phyloP scores from a whole-genome alignment of 2,113 vertebrate species.

The Tragelaphus buxtoni region DNA sequence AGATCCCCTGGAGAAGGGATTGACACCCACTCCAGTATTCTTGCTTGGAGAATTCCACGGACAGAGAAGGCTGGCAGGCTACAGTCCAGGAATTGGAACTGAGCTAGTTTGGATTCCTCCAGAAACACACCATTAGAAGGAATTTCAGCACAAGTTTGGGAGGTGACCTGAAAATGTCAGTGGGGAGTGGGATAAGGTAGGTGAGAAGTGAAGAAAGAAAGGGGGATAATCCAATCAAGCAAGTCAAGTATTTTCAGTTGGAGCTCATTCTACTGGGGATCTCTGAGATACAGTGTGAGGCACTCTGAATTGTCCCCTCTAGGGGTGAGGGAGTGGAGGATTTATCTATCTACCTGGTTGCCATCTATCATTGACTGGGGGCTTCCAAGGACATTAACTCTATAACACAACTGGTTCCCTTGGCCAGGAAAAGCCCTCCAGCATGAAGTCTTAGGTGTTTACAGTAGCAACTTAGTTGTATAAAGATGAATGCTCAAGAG shows the following conservation, averaged over 20 bases:
- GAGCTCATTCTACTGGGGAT: neutral
- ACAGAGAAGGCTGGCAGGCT: neutral
- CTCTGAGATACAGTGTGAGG: neutral
- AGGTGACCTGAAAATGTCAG: neutral
- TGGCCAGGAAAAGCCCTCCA: neutral
- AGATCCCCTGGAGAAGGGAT: neutral
- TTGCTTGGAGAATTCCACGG: neutral
- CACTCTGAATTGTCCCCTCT: neutral
- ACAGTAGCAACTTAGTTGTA: neutral
- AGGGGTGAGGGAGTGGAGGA: neutral
- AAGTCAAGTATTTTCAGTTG: neutral
- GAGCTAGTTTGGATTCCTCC: neutral
- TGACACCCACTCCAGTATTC: neutral
- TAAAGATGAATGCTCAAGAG: neutral
- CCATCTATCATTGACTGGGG: neutral
- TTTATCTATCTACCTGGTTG: neutral
- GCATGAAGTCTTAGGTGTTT: neutral
- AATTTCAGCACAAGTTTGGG: neutral
- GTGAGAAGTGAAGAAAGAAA: neutral
- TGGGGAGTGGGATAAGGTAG: neutral
- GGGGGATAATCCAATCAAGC: neutral
- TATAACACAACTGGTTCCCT: neutral
- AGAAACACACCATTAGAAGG: neutral
- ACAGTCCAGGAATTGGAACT: neutral
- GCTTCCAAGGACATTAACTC: neutral